Percentiles rank a stretch among this genome's conserved stretches.
Conservation (phyloP, 1,140 invertebrate genomes). For the Cydia strobilella region DNA sequence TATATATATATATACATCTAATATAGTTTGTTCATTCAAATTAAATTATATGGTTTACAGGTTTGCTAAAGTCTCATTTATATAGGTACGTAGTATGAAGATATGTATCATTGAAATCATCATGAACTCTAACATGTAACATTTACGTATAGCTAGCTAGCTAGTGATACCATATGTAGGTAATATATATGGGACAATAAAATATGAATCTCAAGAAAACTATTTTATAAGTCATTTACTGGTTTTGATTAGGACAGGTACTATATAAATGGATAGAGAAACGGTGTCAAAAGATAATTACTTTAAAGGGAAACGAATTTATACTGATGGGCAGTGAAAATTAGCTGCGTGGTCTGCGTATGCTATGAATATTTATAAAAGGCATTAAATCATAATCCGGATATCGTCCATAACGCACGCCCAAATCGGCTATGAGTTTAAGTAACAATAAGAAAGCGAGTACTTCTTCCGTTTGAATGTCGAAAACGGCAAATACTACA, state of each 20-base stretch:
- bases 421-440: not conserved
- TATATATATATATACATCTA: not conserved
- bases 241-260: too few relatives aligned
- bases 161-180: too few relatives aligned
- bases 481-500: not conserved
- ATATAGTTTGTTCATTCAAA: too few relatives aligned
- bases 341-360: not conserved
- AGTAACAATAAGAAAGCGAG: not conserved
- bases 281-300: not conserved
- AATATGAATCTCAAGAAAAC: too few relatives aligned
- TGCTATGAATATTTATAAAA: slow-evolving; percentile 1
- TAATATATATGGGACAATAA: too few relatives aligned
- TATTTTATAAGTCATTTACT: too few relatives aligned
- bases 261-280: not conserved
- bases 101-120: too few relatives aligned
- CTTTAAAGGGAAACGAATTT: not conserved
- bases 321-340: not conserved
- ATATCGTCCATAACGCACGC: slow-evolving; percentile 11
- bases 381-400: not conserved
- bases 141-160: too few relatives aligned
- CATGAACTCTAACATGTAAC: too few relatives aligned
- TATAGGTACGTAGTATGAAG: too few relatives aligned
- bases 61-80: too few relatives aligned
- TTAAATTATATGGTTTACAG: too few relatives aligned
- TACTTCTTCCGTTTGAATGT: slow-evolving; percentile 1